Base-by-base conservation (phyloP, 2,113 vertebrate species). In the Indicator indicator region DNA sequence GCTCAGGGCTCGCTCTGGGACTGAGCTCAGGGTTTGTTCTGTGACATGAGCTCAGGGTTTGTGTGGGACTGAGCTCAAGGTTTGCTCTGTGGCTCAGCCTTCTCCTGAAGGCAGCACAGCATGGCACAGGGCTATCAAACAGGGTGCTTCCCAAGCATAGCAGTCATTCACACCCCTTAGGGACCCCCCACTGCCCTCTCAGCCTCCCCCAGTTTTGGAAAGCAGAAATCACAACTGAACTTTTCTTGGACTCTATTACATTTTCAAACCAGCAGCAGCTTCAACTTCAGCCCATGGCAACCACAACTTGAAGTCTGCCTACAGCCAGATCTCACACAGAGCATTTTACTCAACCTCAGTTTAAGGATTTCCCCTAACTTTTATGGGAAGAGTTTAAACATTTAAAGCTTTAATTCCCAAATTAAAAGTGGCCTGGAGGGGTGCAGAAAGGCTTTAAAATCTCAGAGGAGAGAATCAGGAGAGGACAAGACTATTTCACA, bases 91-190 rank as follows among this genome's bases (percentile, higher is more conserved):
- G 60, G 16, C 60, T 50, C 44, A 65, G 40, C 71, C 42, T 68
- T 23, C 73, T 68, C 14, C 56, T 56, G 38, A 26, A 46, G n/a
- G 40, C 36, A 63, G 21, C 48, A 59, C 11, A 58, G 33, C 48
- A 46, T 36, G 26, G 14, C 0, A 54, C 18, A 12, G 18, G 6
- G 28, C 36, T 64, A 3, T 38, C 8, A 5, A 36, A 30, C 12
- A 68, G 19, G 3, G 9, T 8, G 27, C 16, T 28, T 9, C 17
- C 30, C 19, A 0, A 3, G 0, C 21, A 8, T 27, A 19, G 2
- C 17, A 18, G 9, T 30, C 46, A 38, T 18, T 18, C 38, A 11
- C 2, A 0, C 11, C 10, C 18, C 46, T 82, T 59, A 16, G 28
- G 26, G 46, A 93, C 63, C 9, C 50, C 24, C 21, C 16, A 26